phyloP scores from a whole-genome alignment of 2,888 invertebrate genomes.

The Drosophila lacicola region DNA sequence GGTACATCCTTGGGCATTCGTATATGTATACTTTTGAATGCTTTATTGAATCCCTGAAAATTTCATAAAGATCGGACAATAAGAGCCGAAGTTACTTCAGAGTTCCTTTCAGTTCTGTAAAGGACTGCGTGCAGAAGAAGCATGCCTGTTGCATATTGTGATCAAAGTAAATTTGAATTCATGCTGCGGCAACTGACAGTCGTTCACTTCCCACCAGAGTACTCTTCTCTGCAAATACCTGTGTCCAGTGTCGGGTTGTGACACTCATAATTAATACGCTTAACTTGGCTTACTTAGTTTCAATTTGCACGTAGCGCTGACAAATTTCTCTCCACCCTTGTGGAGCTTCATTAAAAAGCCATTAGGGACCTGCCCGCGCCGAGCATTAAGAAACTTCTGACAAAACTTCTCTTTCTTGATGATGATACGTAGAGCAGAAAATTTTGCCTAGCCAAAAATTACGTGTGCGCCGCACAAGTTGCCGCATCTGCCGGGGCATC shows the following conservation, averaged over 20 bases:
- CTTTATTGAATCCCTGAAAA: too few species aligned
- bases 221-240: conserved; percentile 9
- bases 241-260: conserved; percentile 29
- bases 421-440: conserved; percentile 9
- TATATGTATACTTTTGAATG: too few species aligned
- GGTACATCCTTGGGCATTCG: too few species aligned
- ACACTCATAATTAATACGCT: conserved; percentile 78
- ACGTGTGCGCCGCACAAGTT: conserved; percentile 27
- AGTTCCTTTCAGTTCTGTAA: too few species aligned
- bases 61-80: too few species aligned
- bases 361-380: conserved; percentile 52
- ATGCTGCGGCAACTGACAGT: too few species aligned
- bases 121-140: too few species aligned
- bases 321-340: conserved; percentile 60
- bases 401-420: conserved; percentile 4
- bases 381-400: conserved; percentile 37
- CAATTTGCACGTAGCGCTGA: conserved; percentile 61
- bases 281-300: conserved; percentile 74
- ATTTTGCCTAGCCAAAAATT: conserved; percentile 22
- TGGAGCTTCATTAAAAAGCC: conserved; percentile 72
- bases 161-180: too few species aligned
- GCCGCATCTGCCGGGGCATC: conserved; percentile 33
- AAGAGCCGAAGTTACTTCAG: too few species aligned
- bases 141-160: too few species aligned
- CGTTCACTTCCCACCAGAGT: too few species aligned